phyloP scores from a whole-genome alignment of 2,888 invertebrate species.

The Epistrophe grossulariae region DNA sequence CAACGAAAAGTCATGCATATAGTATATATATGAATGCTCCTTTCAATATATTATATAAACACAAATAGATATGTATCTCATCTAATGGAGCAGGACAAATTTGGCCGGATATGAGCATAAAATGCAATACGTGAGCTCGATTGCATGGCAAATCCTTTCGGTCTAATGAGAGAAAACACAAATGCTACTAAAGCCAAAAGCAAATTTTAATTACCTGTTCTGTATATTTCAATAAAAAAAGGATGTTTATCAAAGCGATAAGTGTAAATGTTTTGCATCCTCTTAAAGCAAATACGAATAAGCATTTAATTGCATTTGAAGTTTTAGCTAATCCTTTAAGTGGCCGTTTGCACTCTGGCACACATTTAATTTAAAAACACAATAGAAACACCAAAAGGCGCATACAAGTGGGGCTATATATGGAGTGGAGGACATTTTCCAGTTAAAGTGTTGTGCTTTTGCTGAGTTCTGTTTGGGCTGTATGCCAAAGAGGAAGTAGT shows the following conservation, averaged over 20 bases:
- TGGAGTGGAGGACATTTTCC: background rate
- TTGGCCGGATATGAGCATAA: constrained; percentile 36
- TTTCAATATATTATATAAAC: background rate
- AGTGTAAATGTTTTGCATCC: constrained; percentile 36
- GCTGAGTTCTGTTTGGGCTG: background rate
- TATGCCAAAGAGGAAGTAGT: background rate
- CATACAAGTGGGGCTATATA: background rate
- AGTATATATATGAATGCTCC: background rate
- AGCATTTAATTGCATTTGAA: constrained; percentile 57
- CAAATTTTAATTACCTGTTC: constrained; percentile 55
- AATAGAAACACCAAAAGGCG: constrained; percentile 41
- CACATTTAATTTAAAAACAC: constrained; percentile 60
- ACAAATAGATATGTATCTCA: constrained; percentile 20
- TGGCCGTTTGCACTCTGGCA: constrained; percentile 64
- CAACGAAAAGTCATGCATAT: constrained; percentile 35
- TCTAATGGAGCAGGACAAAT: constrained; percentile 64
- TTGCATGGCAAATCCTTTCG: background rate
- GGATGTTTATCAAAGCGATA: constrained; percentile 55
- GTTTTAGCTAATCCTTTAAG: constrained; percentile 61
- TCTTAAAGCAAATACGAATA: constrained; percentile 33
- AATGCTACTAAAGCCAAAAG: constrained; percentile 4
- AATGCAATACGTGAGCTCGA: constrained; percentile 26
- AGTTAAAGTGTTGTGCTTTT: background rate
- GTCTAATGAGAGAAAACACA: constrained; percentile 42
- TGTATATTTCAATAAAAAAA: constrained; percentile 41